phyloP scores from a whole-genome alignment of 2,888 invertebrate genomes.

The Phortica magna region DNA sequence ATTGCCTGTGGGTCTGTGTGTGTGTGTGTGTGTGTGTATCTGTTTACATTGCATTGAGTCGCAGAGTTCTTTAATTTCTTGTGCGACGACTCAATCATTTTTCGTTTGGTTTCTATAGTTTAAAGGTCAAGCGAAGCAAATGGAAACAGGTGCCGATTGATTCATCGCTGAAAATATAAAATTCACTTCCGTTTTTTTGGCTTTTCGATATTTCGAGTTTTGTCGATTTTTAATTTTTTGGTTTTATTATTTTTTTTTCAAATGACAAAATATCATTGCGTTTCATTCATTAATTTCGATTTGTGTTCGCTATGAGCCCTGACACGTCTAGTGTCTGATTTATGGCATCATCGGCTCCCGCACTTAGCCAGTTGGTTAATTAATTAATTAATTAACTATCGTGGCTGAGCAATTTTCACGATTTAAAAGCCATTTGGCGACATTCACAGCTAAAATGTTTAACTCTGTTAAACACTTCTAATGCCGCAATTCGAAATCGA shows the following conservation, averaged over 20 bases:
- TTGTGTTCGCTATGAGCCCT: neutral
- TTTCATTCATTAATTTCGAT: neutral
- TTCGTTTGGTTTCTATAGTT: neutral
- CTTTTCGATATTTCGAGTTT: neutral
- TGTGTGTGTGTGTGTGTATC: neutral
- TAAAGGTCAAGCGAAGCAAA: slow-evolving; percentile 14
- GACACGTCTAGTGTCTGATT: slow-evolving; percentile 3
- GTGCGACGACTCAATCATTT: neutral
- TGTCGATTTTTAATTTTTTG: neutral
- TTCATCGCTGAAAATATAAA: slow-evolving; percentile 2
- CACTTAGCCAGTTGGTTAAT: neutral
- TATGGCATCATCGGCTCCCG: slow-evolving; percentile 17
- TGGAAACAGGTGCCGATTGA: neutral
- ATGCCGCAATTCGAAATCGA: neutral
- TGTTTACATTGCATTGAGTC: neutral
- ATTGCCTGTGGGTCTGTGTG: too few species aligned
- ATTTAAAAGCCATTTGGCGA: slow-evolving; percentile 12
- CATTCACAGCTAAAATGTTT: slow-evolving; percentile 25
- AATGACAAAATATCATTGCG: too few species aligned
- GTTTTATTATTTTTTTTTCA: too few species aligned
- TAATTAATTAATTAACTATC: slow-evolving; percentile 16
- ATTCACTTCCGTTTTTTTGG: slow-evolving; percentile 8
- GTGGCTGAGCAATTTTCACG: neutral
- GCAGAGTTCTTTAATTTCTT: neutral
- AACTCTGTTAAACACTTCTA: slow-evolving; percentile 38